Percentiles rank a stretch among this genome's conserved stretches.
These are phyloP conservation scores for Haliclona indistincta DNA, from an alignment of 37 sponge, comb jelly and placozoan species.

Conservation along the genomic window DNA sequence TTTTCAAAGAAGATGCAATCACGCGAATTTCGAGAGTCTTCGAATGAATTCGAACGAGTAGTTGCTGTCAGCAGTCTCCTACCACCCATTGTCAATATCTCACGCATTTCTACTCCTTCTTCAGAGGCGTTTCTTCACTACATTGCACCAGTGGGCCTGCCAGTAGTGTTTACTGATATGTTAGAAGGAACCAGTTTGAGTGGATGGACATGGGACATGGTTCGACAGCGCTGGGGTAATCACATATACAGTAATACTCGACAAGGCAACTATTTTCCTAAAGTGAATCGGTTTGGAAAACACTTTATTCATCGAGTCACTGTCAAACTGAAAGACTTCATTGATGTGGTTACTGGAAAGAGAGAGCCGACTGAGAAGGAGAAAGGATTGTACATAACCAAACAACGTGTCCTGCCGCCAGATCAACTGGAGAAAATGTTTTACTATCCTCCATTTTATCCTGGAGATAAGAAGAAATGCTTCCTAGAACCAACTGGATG, in stretches of 20 bases:
- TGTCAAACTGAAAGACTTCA: constrained; percentile 65
- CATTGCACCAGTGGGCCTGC: constrained; percentile 83
- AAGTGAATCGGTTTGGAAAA: constrained; percentile 56
- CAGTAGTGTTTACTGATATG: constrained; percentile 88
- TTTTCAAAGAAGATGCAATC: too few relatives aligned
- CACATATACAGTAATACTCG: constrained; percentile 70
- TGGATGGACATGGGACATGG: constrained; percentile 79
- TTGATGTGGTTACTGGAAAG: constrained; percentile 77
- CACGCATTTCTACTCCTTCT: constrained; percentile 66
- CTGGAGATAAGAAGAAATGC: constrained; percentile 59
- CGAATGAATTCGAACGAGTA: constrained; percentile 63
- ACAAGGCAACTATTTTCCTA: constrained; percentile 72
- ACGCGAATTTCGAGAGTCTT: too few relatives aligned
- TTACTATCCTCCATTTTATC: constrained; percentile 85
- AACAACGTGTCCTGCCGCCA: constrained; percentile 69
- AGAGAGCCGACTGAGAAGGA: constrained; percentile 59
- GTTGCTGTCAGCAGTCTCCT: constrained; percentile 61
- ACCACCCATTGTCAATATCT: constrained; percentile 58
- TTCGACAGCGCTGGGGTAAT: constrained; percentile 66
- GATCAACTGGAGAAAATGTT: constrained; percentile 72
- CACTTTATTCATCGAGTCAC: constrained; percentile 65
- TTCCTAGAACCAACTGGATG: constrained; percentile 83
- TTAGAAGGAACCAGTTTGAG: constrained; percentile 47
- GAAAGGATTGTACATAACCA: constrained; percentile 78
- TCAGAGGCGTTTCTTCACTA: constrained; percentile 75